Evolutionary conservation across 2,888 invertebrate genomes (phyloP), one percentile per base, ranked within the genome.

Genomic region (Lochmaea capreae): DNA sequence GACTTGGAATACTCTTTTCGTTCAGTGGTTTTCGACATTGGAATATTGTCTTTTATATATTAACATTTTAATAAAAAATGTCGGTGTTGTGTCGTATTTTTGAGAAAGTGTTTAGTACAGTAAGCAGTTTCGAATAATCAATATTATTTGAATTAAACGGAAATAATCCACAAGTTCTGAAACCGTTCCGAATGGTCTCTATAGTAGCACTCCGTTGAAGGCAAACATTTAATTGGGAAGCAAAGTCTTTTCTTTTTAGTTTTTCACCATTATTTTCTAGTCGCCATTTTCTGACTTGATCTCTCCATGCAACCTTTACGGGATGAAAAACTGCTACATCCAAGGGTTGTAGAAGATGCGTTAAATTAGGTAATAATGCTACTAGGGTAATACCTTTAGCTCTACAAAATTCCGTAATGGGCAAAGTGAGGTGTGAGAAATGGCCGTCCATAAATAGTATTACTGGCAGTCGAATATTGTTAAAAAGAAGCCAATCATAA

Each of bases 311-410:
- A 49, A 49, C 49, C 49, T 49, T 49, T 49, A 43, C 43, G 43
- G 43, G 43, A 43, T 43, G 43, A 12, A 43, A 43, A 43, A 43
- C 11, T 43, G 43, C 43, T 43, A 72, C 72, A 57, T 72, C 63
- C 39, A 72, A 16, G 18, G 67, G 72, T 54, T 67, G 67, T 5
- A 65, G 42, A 16, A 26, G 26, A 46, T 67, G 54, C 16, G 65
- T 72, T 22, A 63, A 52, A 43, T 72, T 72, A 11, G 68, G 58
- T 18, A 58, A 54, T 11, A 68, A 54, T 42, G 52, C 57, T 58
- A 61, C 22, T n/a, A 73, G 43, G 65, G 61, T 69, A 14, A 73
- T 73, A 11, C 52, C 58, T n/a, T 73, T 68, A 16, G 65, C 58
- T 3, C 22, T 33, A 22, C 72, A 73, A 61, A 73, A 69, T 59